Percentiles rank a stretch among this genome's conserved stretches.
Evolutionary conservation across 2,113 vertebrate species (phyloP).

Genomic region (Carettochelys insculpta): DNA sequence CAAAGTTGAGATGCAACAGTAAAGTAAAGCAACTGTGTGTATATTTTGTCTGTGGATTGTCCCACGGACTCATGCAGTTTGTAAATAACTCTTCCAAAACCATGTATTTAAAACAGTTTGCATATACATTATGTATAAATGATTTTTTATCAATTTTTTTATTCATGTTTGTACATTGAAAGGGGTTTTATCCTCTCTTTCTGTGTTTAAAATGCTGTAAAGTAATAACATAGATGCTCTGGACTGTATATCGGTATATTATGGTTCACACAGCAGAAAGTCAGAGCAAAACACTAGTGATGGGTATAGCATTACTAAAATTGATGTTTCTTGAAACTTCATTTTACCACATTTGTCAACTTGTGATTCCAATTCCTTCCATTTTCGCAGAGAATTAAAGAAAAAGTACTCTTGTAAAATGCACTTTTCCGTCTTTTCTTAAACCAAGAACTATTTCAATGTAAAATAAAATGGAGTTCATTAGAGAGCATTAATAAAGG

Average conservation of each 20-base stretch:
- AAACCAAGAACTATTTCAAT: conserved; percentile 87
- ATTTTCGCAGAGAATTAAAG: conserved; percentile 85
- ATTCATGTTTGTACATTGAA: conserved; percentile 92
- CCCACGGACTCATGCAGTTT: conserved; percentile 78
- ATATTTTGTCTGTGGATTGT: conserved; percentile 82
- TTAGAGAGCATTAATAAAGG: conserved; percentile 92
- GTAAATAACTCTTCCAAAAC: conserved; percentile 91
- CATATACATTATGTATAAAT: conserved; percentile 93
- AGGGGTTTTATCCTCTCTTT: conserved; percentile 74
- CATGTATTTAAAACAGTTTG: conserved; percentile 93
- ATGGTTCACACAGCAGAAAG: conserved; percentile 75
- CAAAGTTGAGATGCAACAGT: conserved; percentile 77
- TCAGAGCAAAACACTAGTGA: conserved; percentile 78
- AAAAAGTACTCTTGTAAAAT: conserved; percentile 85
- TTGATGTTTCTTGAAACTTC: conserved; percentile 78
- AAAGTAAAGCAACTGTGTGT: conserved; percentile 73
- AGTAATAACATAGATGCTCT: conserved; percentile 82
- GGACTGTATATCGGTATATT: conserved; percentile 81
- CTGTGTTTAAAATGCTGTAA: conserved; percentile 89
- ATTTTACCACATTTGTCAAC: conserved; percentile 82
- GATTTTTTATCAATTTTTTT: conserved; percentile 94
- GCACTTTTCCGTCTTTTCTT: conserved; percentile 88
- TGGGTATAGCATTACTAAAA: conserved; percentile 77
- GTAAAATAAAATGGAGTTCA: conserved; percentile 87
- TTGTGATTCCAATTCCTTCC: conserved; percentile 82